Conservation (phyloP, 2,113 vertebrate genomes). For the Sebastes fasciatus region DNA sequence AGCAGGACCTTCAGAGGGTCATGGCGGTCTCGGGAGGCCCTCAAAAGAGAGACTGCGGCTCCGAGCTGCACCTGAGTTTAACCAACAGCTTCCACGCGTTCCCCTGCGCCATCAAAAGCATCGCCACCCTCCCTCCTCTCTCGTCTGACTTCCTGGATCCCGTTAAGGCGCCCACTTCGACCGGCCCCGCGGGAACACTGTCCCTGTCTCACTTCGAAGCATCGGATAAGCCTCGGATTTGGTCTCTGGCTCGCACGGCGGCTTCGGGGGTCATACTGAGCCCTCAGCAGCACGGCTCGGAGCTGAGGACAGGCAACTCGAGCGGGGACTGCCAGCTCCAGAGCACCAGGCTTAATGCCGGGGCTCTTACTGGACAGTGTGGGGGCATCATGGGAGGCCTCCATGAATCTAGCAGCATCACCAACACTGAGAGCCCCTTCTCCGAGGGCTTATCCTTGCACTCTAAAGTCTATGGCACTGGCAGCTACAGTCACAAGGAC, state of each 20-base stretch:
- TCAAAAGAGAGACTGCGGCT: slow-evolving; percentile 84
- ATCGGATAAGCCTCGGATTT: slow-evolving; percentile 91
- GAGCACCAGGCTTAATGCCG: slow-evolving; percentile 64
- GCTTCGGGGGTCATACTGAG: slow-evolving; percentile 81
- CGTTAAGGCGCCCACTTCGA: slow-evolving; percentile 68
- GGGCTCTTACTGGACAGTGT: slow-evolving; percentile 68
- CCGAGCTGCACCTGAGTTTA: slow-evolving; percentile 78
- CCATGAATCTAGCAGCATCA: slow-evolving; percentile 76
- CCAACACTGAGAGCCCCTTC: slow-evolving; percentile 75
- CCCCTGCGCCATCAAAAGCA: slow-evolving; percentile 82
- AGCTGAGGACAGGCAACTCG: slow-evolving; percentile 77
- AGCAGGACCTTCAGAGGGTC: slow-evolving; percentile 64
- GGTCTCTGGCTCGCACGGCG: slow-evolving; percentile 93
- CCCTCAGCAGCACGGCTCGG: slow-evolving; percentile 69
- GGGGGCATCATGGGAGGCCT: slow-evolving; percentile 68
- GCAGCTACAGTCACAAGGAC: slow-evolving; percentile 85
- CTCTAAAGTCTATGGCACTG: slow-evolving; percentile 84
- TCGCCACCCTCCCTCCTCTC: slow-evolving; percentile 70
- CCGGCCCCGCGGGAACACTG: slow-evolving; percentile 51
- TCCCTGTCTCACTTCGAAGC: slow-evolving; percentile 84
- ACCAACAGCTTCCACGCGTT: slow-evolving; percentile 84
- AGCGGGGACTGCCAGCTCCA: slow-evolving; percentile 81
- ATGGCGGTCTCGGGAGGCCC: slow-evolving; percentile 67
- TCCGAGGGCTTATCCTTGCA: slow-evolving; percentile 79
- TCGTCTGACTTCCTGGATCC: slow-evolving; percentile 83